Evolutionary conservation across 2,888 invertebrate species (phyloP).

Genomic region (Ligdia adustata): DNA sequence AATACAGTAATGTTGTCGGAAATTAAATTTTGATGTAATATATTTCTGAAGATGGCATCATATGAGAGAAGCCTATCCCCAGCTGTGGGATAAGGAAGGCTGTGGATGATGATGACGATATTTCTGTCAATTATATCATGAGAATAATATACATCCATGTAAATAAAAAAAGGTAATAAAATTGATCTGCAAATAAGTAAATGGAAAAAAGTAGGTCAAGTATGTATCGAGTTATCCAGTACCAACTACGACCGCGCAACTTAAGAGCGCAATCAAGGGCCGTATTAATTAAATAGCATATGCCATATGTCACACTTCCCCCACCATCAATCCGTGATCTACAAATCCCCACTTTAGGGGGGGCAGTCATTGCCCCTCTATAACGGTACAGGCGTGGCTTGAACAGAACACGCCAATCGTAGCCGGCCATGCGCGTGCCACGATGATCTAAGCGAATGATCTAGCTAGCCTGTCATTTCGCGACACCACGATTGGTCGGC

Average conservation of each 20-base stretch:
- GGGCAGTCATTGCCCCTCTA: constrained; percentile 77
- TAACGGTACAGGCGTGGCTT: constrained; percentile 82
- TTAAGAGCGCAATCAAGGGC: constrained; percentile 51
- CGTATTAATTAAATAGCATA: constrained; percentile 68
- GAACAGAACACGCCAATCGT: constrained; percentile 74
- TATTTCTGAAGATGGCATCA: too few relatives aligned
- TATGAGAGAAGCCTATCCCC: too few relatives aligned
- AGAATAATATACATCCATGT: too few relatives aligned
- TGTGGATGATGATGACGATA: too few relatives aligned
- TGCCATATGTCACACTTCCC: constrained; percentile 74
- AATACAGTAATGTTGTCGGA: constrained; percentile 2
- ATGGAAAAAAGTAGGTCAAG: constrained; percentile 26
- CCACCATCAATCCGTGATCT: constrained; percentile 62
- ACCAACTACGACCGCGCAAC: constrained; percentile 36
- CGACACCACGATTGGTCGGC: constrained; percentile 74
- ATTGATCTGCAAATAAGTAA: too few relatives aligned
- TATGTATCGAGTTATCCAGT: constrained; percentile 28
- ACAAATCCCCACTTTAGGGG: constrained; percentile 76
- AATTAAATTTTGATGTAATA: too few relatives aligned
- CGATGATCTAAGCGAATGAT: constrained; percentile 80
- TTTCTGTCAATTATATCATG: too few relatives aligned
- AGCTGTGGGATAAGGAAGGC: too few relatives aligned
- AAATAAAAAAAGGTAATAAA: too few relatives aligned
- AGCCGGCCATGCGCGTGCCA: constrained; percentile 63
- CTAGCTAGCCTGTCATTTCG: constrained; percentile 80